A percentile compares a stretch with the other conserved stretches of the same genome.
phyloP scores from a whole-genome alignment of 2,113 vertebrate species.

The Microcebus ravelobensis region DNA sequence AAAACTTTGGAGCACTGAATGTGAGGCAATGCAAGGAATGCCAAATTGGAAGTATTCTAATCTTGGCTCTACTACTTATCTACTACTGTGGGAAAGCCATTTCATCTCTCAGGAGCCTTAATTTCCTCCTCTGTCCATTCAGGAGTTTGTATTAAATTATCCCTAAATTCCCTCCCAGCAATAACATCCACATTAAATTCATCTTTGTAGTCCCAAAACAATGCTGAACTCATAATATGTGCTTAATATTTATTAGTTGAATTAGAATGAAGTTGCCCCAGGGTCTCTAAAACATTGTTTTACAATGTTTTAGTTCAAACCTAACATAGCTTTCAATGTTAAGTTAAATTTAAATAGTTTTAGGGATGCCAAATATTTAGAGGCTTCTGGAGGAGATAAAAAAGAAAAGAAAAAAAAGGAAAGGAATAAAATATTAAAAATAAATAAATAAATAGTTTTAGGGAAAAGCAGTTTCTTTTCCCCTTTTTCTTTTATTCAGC shows the following conservation, averaged over 20 bases:
- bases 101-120: slow-evolving; percentile 2
- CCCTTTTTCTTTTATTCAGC: slow-evolving; percentile 19
- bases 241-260: slow-evolving; percentile 55
- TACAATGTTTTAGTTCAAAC: slow-evolving; percentile 51
- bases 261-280: slow-evolving; percentile 1
- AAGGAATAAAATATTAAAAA: too few species aligned
- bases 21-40: slow-evolving; percentile 39
- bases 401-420: too few species aligned
- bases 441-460: background rate
- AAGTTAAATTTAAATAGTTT: slow-evolving; percentile 34
- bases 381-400: too few species aligned
- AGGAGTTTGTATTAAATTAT: slow-evolving; percentile 36
- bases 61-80: slow-evolving; percentile 12
- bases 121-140: slow-evolving; percentile 39
- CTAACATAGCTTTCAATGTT: slow-evolving; percentile 17
- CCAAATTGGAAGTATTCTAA: slow-evolving; percentile 29
- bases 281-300: slow-evolving; percentile 20
- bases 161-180: background rate
- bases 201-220: slow-evolving; percentile 42
- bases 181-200: slow-evolving; percentile 38
- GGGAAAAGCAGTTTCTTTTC: background rate
- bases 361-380: background rate
- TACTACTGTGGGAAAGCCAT: slow-evolving; percentile 43
- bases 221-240: background rate
- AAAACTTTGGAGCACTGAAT: slow-evolving; percentile 15